phyloP scores from a whole-genome alignment of 1,140 invertebrate species.

The Phymastichus coffea region DNA sequence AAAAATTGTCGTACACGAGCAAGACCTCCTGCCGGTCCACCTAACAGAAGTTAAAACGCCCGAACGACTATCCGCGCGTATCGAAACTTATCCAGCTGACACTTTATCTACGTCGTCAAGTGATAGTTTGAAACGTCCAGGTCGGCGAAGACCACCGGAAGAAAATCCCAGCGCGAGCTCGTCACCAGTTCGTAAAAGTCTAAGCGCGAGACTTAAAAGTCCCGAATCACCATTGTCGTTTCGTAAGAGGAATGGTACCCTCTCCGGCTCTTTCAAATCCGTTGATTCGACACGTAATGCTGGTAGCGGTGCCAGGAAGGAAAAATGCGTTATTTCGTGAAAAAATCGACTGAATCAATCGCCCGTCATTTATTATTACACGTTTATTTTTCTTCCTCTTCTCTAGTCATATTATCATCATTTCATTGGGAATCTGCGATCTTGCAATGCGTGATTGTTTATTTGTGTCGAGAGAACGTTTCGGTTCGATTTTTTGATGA shows the following conservation, averaged over 20 bases:
- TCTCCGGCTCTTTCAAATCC: constrained; percentile 35
- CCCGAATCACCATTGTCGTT: too few species aligned
- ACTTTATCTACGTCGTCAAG: neutral
- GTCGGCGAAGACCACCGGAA: neutral
- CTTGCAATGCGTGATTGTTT: too few species aligned
- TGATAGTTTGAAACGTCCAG: neutral
- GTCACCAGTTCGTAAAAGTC: neutral
- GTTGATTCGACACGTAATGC: constrained; percentile 24
- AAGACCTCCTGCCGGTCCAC: neutral
- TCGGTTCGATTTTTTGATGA: too few species aligned
- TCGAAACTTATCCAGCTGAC: neutral
- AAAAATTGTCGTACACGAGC: neutral
- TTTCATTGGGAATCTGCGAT: too few species aligned
- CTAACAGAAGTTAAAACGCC: neutral
- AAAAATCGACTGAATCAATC: too few species aligned
- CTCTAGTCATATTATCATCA: too few species aligned
- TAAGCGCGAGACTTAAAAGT: too few species aligned
- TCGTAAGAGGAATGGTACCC: too few species aligned
- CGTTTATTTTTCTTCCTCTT: too few species aligned
- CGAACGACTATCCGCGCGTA: neutral
- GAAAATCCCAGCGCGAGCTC: constrained; percentile 10
- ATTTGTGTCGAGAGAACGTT: too few species aligned
- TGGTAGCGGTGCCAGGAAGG: too few species aligned
- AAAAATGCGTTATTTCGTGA: constrained; percentile 51
- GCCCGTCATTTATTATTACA: too few species aligned